Evolutionary conservation across 2,113 vertebrate species (phyloP), one percentile per base, ranked within the genome.

Genomic region (Formicarius rufipectus): DNA sequence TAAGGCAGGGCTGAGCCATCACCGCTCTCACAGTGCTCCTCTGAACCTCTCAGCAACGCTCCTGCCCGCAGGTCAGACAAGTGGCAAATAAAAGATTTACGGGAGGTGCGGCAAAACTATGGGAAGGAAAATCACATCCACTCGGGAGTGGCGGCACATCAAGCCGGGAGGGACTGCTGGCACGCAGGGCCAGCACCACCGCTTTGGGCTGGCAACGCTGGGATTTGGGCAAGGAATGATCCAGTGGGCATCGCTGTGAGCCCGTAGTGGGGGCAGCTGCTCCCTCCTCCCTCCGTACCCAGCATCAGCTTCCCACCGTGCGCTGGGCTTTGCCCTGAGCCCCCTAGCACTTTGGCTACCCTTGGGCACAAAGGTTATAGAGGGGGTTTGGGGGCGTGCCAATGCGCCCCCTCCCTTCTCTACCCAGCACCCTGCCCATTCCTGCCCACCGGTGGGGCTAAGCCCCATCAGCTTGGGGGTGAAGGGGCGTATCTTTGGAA

Each of bases 1-100:
- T 82, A 80, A 79, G 5, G 2, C 53, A 22, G 85, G 23, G 35
- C 71, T 85, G 93, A 90, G 91, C 91, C 62, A 9, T 25, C 5
- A 3, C 82, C 49, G 84, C n/a, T 67, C 71, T 93, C 87, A 33
- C 4, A 16, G 21, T 33, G 69, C 53, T 95, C 59, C 53, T 72
- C 53, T 18, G 90, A 90, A 76, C 77, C 84, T 89, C 94, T 73
- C 62, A 90, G 92, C 90, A 50, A 42, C 23, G 17, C 66, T 93
- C 49, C 82, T 91, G 96, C 95, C 90, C 45, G 45, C 94, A 52
- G 95, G 94, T 91, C 95, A 97, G 90, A 87, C 90, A 83, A 73
- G 68, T 49, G 8, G 94, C 90, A 90, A 87, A 95, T 94, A 67
- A 82, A 95, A 96, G 81, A 91, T 97, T 93, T 60, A 95, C 88